A percentile compares a stretch with the other conserved stretches of the same genome.
Conservation (phyloP, 1,140 invertebrate genomes). For the Penaeus japonicus region DNA sequence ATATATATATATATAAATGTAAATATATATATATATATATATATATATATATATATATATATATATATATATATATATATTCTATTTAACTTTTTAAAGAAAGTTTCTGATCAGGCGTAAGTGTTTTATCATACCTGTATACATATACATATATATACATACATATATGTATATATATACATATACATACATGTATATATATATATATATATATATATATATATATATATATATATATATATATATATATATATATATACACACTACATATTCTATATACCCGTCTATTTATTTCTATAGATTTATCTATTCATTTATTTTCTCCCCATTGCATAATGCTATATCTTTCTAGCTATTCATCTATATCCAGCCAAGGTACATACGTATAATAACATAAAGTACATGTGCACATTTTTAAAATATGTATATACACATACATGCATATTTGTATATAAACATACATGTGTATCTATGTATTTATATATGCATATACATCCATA, state of each 20-base stretch:
- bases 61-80: background rate
- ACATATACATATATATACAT: background rate
- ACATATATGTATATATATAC: background rate
- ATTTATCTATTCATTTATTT: background rate
- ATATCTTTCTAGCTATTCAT: too few relatives aligned
- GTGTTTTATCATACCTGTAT: too few relatives aligned
- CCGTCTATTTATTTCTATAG: background rate
- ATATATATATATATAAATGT: background rate
- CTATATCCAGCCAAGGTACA: too few relatives aligned
- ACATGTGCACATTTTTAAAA: too few relatives aligned
- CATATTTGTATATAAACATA: too few relatives aligned
- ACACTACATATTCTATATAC: background rate
- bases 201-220: background rate
- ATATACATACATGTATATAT: background rate
- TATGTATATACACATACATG: too few relatives aligned
- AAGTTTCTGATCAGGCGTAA: too few relatives aligned
- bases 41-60: background rate
- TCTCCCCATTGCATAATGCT: too few relatives aligned
- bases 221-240: slow-evolving; percentile 4
- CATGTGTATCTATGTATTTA: too few relatives aligned
- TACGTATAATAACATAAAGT: too few relatives aligned
- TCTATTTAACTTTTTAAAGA: too few relatives aligned
- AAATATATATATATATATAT: background rate
- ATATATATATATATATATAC: background rate
- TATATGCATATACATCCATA: too few relatives aligned